Evolutionary conservation across 53 echinoderm and acorn worm genomes (phyloP).

Genomic region (Echinarachnius parma): DNA sequence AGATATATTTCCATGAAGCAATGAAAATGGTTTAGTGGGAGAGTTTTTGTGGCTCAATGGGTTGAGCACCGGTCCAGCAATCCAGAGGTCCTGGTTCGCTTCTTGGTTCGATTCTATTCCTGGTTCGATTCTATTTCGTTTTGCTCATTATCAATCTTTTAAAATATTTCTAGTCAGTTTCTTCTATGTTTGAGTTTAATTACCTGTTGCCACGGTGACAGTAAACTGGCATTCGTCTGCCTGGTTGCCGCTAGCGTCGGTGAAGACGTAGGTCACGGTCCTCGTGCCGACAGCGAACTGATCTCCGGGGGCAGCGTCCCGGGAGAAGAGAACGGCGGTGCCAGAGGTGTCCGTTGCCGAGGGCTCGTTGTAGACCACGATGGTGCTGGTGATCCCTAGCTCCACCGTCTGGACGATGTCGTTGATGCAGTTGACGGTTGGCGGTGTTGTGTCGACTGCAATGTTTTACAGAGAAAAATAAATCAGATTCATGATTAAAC

Average conservation of each 20-base stretch:
- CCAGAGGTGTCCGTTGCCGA: constrained; percentile 14
- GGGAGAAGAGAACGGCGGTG: constrained; percentile 2
- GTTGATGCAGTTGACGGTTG: constrained; percentile 8
- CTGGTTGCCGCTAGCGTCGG: constrained; percentile 3
- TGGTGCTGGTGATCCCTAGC: constrained; percentile 2
- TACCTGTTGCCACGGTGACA: constrained; percentile 14
- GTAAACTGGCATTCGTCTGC: background rate
- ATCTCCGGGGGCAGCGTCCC: constrained; percentile 1
- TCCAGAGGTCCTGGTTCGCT: no score
- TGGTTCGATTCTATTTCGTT: no score
- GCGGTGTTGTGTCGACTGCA: constrained; percentile 26
- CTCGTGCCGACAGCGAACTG: background rate
- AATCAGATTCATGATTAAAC: no score
- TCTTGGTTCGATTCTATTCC: no score
- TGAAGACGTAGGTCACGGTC: constrained; percentile 9
- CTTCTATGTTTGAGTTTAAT: no score
- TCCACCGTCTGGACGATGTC: constrained; percentile 18
- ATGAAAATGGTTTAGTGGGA: no score
- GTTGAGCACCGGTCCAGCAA: no score
- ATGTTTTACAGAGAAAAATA: background rate
- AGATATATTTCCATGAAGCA: no score
- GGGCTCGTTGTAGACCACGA: constrained; percentile 10
- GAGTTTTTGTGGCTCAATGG: no score
- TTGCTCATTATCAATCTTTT: no score
- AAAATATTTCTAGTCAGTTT: no score